Evolutionary conservation across 2,888 invertebrate genomes (phyloP).

Genomic region (Oxyscelio sp.): DNA sequence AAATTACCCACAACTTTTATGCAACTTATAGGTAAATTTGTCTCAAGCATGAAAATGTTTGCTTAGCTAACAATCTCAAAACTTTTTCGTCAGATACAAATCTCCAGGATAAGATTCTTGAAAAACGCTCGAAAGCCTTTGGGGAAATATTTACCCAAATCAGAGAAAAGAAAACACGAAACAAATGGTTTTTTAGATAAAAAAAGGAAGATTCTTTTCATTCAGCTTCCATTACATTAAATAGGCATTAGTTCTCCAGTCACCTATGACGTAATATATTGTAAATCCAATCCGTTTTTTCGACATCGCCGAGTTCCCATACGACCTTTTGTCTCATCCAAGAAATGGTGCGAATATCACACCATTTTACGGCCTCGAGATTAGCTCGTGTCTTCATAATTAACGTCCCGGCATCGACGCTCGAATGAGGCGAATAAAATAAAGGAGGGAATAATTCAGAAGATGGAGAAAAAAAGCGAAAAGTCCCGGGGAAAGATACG

Average conservation of each 20-base stretch:
- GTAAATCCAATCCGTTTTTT: slow-evolving; percentile 36
- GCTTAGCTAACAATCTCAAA: too few species aligned
- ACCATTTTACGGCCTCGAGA: slow-evolving; percentile 81
- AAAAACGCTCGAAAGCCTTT: neutral
- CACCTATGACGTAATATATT: slow-evolving; percentile 25
- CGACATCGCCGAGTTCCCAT: slow-evolving; percentile 47
- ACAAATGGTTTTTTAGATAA: slow-evolving; percentile 9
- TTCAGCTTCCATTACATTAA: neutral
- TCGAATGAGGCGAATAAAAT: slow-evolving; percentile 74
- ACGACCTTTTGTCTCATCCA: slow-evolving; percentile 84
- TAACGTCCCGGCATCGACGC: slow-evolving; percentile 74
- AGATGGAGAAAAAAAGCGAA: slow-evolving; percentile 64
- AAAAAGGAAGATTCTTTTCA: slow-evolving; percentile 2
- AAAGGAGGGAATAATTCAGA: slow-evolving; percentile 73
- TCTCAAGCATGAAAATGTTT: too few species aligned
- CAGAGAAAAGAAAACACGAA: neutral
- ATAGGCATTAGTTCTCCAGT: neutral
- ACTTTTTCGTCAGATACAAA: neutral
- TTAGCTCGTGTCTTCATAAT: slow-evolving; percentile 75
- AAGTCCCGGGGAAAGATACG: slow-evolving; percentile 67
- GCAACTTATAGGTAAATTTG: too few species aligned
- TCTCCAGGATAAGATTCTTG: neutral
- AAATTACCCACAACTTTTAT: too few species aligned
- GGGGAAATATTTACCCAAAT: neutral
- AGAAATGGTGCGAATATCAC: slow-evolving; percentile 84